Evolutionary conservation across 2,797 vertebrate species (phyloP), one percentile per base, ranked within the genome.

Genomic region (Eulemur mongoz): DNA sequence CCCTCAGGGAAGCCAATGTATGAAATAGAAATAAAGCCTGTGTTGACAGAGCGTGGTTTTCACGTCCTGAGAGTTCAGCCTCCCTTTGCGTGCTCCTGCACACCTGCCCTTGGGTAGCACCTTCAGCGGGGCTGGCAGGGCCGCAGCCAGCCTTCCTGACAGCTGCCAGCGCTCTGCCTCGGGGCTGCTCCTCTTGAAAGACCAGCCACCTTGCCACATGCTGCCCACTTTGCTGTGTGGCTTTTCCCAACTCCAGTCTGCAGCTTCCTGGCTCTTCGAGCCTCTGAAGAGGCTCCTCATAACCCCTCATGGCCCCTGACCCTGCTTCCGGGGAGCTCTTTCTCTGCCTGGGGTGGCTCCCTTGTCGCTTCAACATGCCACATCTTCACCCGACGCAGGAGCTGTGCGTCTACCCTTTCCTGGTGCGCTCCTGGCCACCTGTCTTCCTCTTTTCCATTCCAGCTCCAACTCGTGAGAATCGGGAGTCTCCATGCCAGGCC

Each of bases 21-120:
- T 76, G 11, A 45, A 87, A 96, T 54, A 63, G 30, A 40, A 95
- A 97, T 97, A 97, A 97, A 96, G 48, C 2, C 30, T 67, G 11
- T 57, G 67, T 85, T 69, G 40, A 40, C 50, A 38, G 35, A 81
- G 40, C 63, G 69, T 1, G 0, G 6, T 52, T 57, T 75, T 76
- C 50, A 73, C 12, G 22, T 65, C 38, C 30, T 14, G 43, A 63
- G 35, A 25, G 79, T 48, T 32, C n/a, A 61, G 32, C 7, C 17
- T 18, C 27, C n/a, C 14, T 63, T 43, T 67, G 25, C 11, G 5
- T 9, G 3, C 11, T 2, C 22, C 45, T 48, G 59, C 23, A 17
- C 17, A 11, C 25, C 12, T 54, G 5, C 22, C 40, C 4, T 45
- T 23, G 13, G 18, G 32, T 12, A 52, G 70, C 35, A 61, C 11